Evolutionary conservation across 2,113 vertebrate genomes (phyloP).

Genomic region (Rhinolophus ferrumequinum): DNA sequence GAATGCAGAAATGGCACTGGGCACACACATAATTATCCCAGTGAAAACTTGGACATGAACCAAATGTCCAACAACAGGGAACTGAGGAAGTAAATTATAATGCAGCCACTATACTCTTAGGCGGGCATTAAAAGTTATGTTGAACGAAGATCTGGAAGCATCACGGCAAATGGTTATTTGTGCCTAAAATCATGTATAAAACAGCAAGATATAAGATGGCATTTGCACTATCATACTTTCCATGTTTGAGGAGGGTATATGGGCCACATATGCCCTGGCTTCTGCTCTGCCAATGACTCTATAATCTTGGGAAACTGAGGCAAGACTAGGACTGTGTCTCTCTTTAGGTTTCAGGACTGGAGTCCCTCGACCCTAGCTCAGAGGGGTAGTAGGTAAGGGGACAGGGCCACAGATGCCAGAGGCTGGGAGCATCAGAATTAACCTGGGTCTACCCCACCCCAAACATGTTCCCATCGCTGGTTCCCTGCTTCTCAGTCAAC

Average conservation of each 20-base stretch:
- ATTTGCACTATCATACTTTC: neutral
- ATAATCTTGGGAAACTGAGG: neutral
- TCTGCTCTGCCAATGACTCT: neutral
- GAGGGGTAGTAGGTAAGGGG: neutral
- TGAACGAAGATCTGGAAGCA: neutral
- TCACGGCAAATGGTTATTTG: neutral
- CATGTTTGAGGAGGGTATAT: neutral
- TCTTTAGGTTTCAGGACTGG: neutral
- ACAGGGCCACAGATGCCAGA: neutral
- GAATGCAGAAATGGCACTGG: neutral
- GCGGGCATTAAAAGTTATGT: neutral
- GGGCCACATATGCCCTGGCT: neutral
- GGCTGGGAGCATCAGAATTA: neutral
- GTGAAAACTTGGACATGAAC: neutral
- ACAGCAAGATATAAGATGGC: neutral
- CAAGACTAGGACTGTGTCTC: too few relatives aligned
- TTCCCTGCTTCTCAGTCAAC: neutral
- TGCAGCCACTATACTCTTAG: too few relatives aligned
- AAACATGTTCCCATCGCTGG: neutral
- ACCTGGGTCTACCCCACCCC: neutral
- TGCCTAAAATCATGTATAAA: neutral
- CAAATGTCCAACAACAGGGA: neutral
- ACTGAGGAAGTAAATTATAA: neutral
- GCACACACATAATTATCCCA: neutral
- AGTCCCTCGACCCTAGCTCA: neutral